Conservation (phyloP, 2,797 vertebrate species). For the Crenuchus spilurus region DNA sequence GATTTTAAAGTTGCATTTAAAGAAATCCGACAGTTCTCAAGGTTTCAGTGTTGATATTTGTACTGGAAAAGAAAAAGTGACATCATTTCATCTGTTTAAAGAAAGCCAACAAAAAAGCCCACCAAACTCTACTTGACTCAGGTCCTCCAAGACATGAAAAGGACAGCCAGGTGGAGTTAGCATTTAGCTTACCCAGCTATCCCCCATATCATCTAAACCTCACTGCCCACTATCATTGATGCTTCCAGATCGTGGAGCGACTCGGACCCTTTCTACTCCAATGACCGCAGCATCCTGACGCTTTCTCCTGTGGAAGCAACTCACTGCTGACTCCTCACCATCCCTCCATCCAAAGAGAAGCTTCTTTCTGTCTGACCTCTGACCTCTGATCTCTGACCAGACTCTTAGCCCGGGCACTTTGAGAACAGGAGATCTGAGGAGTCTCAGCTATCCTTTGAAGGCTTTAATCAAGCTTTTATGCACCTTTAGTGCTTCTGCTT, state of each 20-base stretch:
- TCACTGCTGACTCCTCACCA: slow-evolving; percentile 69
- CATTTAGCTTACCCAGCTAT: no score
- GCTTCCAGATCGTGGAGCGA: slow-evolving; percentile 94
- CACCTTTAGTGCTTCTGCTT: slow-evolving; percentile 64
- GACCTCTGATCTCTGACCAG: slow-evolving; percentile 24
- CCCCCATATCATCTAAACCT: slow-evolving; percentile 30
- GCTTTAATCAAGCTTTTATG: slow-evolving; percentile 55
- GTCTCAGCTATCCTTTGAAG: slow-evolving; percentile 27
- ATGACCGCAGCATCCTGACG: slow-evolving; percentile 94
- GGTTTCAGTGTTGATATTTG: no score
- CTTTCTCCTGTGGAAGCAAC: slow-evolving; percentile 88
- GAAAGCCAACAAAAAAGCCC: no score
- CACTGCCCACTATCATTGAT: slow-evolving; percentile 80
- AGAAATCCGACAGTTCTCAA: no score
- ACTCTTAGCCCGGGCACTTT: slow-evolving; percentile 9
- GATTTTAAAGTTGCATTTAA: no score
- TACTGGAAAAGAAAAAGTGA: no score
- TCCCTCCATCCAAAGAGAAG: slow-evolving; percentile 23
- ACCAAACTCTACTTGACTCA: neutral
- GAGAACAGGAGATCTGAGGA: neutral
- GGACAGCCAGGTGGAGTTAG: no score
- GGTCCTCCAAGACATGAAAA: no score
- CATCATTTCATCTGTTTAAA: no score
- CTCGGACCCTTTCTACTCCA: slow-evolving; percentile 89
- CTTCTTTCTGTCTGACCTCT: neutral